Conservation (phyloP, 2,797 vertebrate genomes). For the Myotis pilosus region DNA sequence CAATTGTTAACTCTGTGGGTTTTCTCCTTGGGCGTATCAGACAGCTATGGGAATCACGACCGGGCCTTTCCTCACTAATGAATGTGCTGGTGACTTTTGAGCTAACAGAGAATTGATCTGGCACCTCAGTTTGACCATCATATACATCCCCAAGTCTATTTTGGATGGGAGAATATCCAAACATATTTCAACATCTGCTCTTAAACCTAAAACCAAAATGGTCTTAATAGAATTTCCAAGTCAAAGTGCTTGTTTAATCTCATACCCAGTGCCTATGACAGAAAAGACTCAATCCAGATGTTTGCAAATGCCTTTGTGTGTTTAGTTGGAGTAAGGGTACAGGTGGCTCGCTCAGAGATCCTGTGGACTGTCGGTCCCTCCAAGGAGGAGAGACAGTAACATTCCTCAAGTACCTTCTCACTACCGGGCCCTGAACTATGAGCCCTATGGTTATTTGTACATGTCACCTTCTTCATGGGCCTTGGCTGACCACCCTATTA, state of each 20-base stretch:
- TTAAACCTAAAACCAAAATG: not conserved
- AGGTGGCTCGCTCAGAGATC: not conserved
- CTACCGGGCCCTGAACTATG: not conserved
- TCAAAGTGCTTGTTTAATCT: not conserved
- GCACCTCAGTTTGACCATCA: not conserved
- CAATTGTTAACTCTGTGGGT: not conserved
- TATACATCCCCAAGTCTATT: not conserved
- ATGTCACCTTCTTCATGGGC: not conserved
- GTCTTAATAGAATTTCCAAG: slow-evolving; percentile 10
- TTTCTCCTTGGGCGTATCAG: not conserved
- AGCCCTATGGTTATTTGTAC: not conserved
- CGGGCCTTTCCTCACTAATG: not conserved
- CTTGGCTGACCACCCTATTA: not conserved
- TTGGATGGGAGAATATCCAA: not conserved
- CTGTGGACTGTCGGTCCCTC: not conserved
- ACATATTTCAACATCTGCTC: slow-evolving; percentile 21
- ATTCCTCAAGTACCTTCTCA: not conserved
- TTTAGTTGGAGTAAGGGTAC: not conserved
- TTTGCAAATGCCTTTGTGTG: not conserved
- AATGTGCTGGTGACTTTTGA: not conserved
- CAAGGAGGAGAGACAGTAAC: not conserved
- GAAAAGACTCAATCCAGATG: not conserved
- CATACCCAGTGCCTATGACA: not conserved
- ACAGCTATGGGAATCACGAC: not conserved
- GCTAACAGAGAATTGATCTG: not conserved